These are phyloP conservation scores for Hyles vespertilio DNA, from an alignment of 1,140 invertebrate genomes.

Conservation along the genomic window DNA sequence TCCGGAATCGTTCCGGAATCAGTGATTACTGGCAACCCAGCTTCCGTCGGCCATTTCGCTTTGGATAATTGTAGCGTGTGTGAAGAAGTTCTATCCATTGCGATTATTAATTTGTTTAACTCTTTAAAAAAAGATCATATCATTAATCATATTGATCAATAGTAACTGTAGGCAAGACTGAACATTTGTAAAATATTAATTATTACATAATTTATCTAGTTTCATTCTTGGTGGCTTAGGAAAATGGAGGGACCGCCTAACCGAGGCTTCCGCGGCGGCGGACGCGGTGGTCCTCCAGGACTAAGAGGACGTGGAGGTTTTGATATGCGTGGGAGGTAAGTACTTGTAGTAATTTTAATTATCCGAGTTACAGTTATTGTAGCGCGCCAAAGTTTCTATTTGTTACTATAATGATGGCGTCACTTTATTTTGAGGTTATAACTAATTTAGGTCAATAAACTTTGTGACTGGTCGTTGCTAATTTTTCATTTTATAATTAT, in stretches of 20 bases:
- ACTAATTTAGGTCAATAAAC: neutral
- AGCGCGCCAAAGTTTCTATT: neutral
- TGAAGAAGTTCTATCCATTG: too few relatives aligned
- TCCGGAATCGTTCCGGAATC: too few relatives aligned
- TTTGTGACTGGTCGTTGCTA: too few relatives aligned
- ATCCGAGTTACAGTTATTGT: neutral
- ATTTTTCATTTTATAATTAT: too few relatives aligned
- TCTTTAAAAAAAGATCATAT: too few relatives aligned
- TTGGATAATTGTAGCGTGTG: too few relatives aligned
- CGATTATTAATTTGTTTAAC: too few relatives aligned
- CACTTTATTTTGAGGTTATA: constrained; percentile 4
- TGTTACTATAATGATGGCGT: neutral
- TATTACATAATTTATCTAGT: neutral
- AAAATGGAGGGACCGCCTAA: constrained; percentile 54
- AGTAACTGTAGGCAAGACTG: too few relatives aligned
- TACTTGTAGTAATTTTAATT: neutral
- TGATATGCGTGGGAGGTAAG: constrained; percentile 65
- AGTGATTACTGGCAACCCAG: too few relatives aligned
- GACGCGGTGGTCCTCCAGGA: constrained; percentile 54
- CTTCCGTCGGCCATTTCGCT: too few relatives aligned
- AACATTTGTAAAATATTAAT: neutral
- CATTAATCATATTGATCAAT: too few relatives aligned
- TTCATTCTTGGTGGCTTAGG: neutral
- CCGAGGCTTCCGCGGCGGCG: constrained; percentile 59
- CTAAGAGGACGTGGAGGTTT: constrained; percentile 56